Conservation (phyloP, 2,113 vertebrate genomes). For the Rhabdornis inornatus region DNA sequence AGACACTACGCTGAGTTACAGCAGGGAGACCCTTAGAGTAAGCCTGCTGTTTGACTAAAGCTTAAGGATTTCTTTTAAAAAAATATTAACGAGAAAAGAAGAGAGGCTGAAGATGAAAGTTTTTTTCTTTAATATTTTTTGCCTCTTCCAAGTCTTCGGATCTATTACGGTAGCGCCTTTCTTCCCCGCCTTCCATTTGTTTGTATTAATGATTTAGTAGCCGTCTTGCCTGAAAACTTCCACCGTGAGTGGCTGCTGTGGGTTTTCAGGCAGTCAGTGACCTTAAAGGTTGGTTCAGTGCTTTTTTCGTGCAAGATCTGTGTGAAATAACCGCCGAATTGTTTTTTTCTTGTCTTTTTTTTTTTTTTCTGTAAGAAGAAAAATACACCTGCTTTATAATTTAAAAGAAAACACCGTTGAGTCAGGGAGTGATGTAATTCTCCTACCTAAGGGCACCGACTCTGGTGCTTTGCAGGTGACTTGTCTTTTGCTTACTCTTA, state of each 20-base stretch:
- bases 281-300: conserved; percentile 75
- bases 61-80: not conserved
- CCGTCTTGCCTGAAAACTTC: conserved; percentile 82
- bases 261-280: conserved; percentile 76
- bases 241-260: conserved; percentile 72
- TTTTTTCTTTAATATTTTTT: conserved; percentile 14
- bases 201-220: conserved; percentile 86
- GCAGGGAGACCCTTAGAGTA: conserved; percentile 44
- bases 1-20: conserved; percentile 23
- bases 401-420: conserved; percentile 42
- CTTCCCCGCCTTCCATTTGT: conserved; percentile 79
- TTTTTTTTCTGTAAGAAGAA: not conserved
- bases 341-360: not conserved
- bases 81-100: conserved; percentile 25
- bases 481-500: conserved; percentile 74
- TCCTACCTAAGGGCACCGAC: conserved; percentile 70
- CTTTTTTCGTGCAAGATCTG: conserved; percentile 58
- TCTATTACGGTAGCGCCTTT: conserved; percentile 73
- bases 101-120: conserved; percentile 51
- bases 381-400: conserved; percentile 64
- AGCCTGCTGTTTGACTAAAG: not conserved
- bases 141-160: conserved; percentile 57
- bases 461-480: conserved; percentile 78
- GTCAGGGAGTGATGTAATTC: conserved; percentile 70
- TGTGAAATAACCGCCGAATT: conserved; percentile 50